Base-by-base conservation (phyloP, 2,797 vertebrate species). In the Oreortyx pictus region DNA sequence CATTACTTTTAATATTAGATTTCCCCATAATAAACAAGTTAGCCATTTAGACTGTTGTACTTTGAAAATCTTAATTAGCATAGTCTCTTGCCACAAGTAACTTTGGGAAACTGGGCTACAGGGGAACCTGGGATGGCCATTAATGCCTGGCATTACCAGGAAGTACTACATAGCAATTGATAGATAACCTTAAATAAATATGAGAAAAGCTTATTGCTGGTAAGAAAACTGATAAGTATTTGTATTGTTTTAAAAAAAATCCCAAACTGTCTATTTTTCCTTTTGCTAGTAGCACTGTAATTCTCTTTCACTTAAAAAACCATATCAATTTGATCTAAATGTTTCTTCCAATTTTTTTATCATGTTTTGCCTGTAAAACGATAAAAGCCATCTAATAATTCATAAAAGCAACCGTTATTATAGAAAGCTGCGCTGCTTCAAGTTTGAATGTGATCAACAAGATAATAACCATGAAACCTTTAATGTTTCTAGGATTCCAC, bases 401-500 rank as follows among this genome's bases (percentile, higher is more conserved):
- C 82, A 46, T 79, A 43, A 43, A 57, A 31, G 52, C 87, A 75
- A 82, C 60, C 88, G 44, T 79, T 93, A 82, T 59, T 56, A 29
- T 29, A 49, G 67, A 88, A 92, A 91, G 88, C 52, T 72, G 68
- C 41, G n/a, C 54, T 80, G 33, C 87, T 96, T 93, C 52, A 96
- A 94, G 75, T 93, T 86, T 91, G 64, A 95, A 88, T 47, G 20
- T 52, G 23, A 93, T 60, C 33, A 70, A 90, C 92, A 80, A 60
- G 49, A 85, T 75, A 94, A 93, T 65, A 88, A 84, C 43, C 78
- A 82, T 79, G 66, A 57, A 25, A 86, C 35, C 62, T 74, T 72
- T 80, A 50, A 78, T 27, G 65, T 93, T 97, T 95, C 92, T 89
- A 92, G 79, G 93, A 95, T 90, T 89, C 96, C 49, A 16, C 49